Evolutionary conservation across 2,113 vertebrate species (phyloP).

Genomic region (Columbina picui): DNA sequence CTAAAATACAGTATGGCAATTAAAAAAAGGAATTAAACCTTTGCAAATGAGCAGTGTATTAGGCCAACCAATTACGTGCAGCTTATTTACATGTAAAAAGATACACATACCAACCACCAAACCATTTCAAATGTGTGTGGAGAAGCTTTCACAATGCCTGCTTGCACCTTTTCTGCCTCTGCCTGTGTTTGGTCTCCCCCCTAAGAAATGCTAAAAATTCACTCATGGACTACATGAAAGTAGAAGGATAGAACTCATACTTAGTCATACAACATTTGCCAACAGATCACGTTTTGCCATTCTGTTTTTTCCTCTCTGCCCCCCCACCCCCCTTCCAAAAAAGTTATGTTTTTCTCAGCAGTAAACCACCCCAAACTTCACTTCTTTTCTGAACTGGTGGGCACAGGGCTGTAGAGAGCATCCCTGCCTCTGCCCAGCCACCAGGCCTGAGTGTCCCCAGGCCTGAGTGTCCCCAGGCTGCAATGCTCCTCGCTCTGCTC

Average conservation of each 20-base stretch:
- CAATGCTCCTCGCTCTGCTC: background rate
- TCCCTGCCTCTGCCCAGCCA: background rate
- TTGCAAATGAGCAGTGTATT: background rate
- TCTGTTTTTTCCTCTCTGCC: constrained; percentile 61
- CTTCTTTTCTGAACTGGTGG: constrained; percentile 12
- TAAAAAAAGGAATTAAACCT: background rate
- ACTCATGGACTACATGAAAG: constrained; percentile 46
- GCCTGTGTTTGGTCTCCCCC: constrained; percentile 43
- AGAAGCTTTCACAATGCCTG: constrained; percentile 50
- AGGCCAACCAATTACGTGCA: background rate
- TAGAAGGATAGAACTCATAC: constrained; percentile 65
- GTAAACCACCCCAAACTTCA: constrained; percentile 15
- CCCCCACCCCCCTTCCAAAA: background rate
- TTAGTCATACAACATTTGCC: constrained; percentile 70
- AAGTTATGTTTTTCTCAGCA: constrained; percentile 43
- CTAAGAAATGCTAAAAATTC: constrained; percentile 3
- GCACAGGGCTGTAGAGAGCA: background rate
- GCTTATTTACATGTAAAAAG: constrained; percentile 33
- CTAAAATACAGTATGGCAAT: background rate
- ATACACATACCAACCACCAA: constrained; percentile 49
- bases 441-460: background rate
- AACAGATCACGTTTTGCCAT: constrained; percentile 69
- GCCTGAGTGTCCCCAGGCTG: background rate
- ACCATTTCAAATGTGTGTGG: constrained; percentile 51
- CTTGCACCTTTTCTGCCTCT: constrained; percentile 57